These are phyloP conservation scores for Erpetoichthys calabaricus DNA, from an alignment of 2,797 vertebrate genomes.

Conservation along the genomic window DNA sequence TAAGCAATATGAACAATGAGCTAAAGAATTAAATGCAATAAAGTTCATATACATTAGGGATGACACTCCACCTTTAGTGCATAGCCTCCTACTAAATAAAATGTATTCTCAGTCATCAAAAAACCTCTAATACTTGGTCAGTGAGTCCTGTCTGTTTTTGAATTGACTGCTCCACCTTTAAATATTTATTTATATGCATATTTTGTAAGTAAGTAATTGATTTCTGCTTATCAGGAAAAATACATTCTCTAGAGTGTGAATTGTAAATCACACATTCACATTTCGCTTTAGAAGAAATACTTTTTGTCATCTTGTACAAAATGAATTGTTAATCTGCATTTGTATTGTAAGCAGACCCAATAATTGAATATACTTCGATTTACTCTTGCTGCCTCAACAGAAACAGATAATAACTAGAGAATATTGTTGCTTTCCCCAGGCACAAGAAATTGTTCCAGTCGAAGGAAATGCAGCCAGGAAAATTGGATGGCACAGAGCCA, in stretches of 20 bases:
- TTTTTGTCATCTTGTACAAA: neutral
- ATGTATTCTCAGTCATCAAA: no score
- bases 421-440: neutral
- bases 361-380: neutral
- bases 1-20: no score
- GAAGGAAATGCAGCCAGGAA: neutral
- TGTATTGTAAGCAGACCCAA: neutral
- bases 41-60: no score
- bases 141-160: no score
- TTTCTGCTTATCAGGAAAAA: neutral
- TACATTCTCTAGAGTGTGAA: neutral
- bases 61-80: no score
- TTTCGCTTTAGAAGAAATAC: neutral
- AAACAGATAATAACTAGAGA: neutral
- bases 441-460: neutral
- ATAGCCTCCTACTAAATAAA: no score
- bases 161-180: neutral
- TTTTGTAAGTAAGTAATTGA: neutral
- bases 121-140: no score
- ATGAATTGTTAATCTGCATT: neutral
- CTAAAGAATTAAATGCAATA: no score
- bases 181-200: neutral
- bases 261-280: neutral
- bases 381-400: neutral
- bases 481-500: constrained; percentile 2